Base-by-base conservation (phyloP, 2,113 vertebrate genomes). In the Solea senegalensis region DNA sequence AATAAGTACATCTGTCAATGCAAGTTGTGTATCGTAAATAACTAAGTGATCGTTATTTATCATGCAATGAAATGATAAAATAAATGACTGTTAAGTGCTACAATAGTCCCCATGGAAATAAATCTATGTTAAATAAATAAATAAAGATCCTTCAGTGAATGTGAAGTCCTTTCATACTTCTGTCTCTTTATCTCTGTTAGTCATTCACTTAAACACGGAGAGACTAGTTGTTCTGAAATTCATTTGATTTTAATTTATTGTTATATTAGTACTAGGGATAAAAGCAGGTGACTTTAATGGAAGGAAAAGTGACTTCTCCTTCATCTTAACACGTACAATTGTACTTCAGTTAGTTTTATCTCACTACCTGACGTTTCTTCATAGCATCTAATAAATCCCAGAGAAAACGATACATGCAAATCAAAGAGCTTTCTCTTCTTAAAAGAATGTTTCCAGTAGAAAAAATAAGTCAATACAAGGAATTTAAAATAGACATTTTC, bases 181-280 rank as follows among this genome's bases (percentile, higher is more conserved):
- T 65, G 56, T 52, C 46, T 68, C 78, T 75, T 21, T 4, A 34
- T 71, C 72, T 83, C 48, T 51, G 82, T 82, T 82, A 86, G 71
- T 87, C 83, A 86, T 79, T 82, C 70, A 65, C 53, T 75, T 76
- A 61, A 9, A 66, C 50, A 54, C 70, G 70, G 51, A 67, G 69
- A 80, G 82, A 78, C 85, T 73, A 83, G 88, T 65, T 64, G 69
- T 64, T 84, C 74, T 78, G 81, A 90, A 90, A 91, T 90, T 88
- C 86, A 91, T 90, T 90, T 82, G 89, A 91, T 90, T 91, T 84
- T 92, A 91, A 92, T 92, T 90, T 92, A 82, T 88, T 87, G 84
- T 88, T 34, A 34, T 4, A 90, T 87, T 86, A 79, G 74, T 78
- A 88, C 76, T 73, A 80, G 72, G 71, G 70, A 86, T 86, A 68